phyloP scores from a whole-genome alignment of 2,113 vertebrate species.

The Elgaria multicarinata region DNA sequence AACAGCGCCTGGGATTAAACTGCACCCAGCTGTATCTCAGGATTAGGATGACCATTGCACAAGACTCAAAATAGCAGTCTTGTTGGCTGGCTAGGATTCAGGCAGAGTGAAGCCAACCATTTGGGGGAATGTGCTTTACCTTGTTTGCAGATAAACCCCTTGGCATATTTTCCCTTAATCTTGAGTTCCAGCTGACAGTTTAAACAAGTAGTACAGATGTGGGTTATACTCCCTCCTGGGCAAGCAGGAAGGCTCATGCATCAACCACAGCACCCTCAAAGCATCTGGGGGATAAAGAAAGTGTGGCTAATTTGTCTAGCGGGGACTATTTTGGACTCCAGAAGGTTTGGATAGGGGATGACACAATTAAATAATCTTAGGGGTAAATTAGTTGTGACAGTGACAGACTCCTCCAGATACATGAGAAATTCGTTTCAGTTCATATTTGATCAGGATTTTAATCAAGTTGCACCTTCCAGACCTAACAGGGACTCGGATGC shows the following conservation, averaged over 20 bases:
- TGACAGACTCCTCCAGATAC: not conserved
- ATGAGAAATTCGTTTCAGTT: not conserved
- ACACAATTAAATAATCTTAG: not conserved
- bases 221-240: not conserved
- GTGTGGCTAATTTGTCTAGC: not conserved
- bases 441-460: too few relatives aligned
- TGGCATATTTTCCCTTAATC: not conserved
- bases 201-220: not conserved
- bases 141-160: not conserved
- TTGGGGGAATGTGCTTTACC: not conserved
- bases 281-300: not conserved
- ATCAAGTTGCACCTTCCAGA: too few relatives aligned
- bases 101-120: not conserved
- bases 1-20: not conserved
- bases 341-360: not conserved
- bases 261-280: not conserved
- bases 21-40: not conserved
- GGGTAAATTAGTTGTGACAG: not conserved
- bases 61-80: not conserved
- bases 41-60: not conserved
- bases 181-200: not conserved
- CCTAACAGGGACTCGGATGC: too few relatives aligned
- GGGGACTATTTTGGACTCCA: not conserved
- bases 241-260: not conserved
- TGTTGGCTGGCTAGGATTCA: not conserved